Conservation (phyloP, 1,140 invertebrate genomes). For the Thaumatotibia leucotreta region DNA sequence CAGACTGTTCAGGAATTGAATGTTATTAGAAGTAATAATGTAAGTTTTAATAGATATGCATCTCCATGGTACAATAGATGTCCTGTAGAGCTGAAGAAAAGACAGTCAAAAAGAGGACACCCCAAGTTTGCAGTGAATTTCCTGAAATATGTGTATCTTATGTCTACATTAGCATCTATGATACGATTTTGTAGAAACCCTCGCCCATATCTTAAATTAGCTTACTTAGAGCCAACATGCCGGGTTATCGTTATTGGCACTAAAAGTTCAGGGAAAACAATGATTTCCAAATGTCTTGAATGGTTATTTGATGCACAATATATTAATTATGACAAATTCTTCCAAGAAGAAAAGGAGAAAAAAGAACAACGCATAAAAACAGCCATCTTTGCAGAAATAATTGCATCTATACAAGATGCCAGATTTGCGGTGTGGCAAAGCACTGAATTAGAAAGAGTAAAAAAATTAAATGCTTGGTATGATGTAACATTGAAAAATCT, state of each 20-base stretch:
- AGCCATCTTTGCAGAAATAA: constrained; percentile 64
- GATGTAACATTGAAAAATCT: constrained; percentile 28
- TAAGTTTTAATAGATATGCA: constrained; percentile 50
- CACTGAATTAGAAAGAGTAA: constrained; percentile 40
- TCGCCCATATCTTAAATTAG: constrained; percentile 69
- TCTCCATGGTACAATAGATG: constrained; percentile 78
- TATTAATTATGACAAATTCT: constrained; percentile 38
- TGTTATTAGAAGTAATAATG: constrained; percentile 38
- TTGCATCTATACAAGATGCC: constrained; percentile 54
- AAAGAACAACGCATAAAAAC: constrained; percentile 52
- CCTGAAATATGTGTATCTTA: constrained; percentile 78
- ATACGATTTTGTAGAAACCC: constrained; percentile 78
- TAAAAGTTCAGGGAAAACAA: constrained; percentile 57
- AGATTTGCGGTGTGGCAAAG: constrained; percentile 50
- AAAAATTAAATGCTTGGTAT: constrained; percentile 46
- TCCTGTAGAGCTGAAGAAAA: constrained; percentile 77
- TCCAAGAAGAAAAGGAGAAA: constrained; percentile 44
- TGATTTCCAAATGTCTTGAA: constrained; percentile 55
- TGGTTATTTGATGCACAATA: constrained; percentile 58
- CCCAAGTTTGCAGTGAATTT: constrained; percentile 76
- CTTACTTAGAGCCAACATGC: constrained; percentile 65
- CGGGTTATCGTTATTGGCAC: constrained; percentile 56
- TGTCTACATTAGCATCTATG: constrained; percentile 67
- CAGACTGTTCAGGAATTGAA: constrained; percentile 45
- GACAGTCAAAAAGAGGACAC: constrained; percentile 61